Conservation (phyloP, 1,140 invertebrate genomes). For the Drosophila murphyi region DNA sequence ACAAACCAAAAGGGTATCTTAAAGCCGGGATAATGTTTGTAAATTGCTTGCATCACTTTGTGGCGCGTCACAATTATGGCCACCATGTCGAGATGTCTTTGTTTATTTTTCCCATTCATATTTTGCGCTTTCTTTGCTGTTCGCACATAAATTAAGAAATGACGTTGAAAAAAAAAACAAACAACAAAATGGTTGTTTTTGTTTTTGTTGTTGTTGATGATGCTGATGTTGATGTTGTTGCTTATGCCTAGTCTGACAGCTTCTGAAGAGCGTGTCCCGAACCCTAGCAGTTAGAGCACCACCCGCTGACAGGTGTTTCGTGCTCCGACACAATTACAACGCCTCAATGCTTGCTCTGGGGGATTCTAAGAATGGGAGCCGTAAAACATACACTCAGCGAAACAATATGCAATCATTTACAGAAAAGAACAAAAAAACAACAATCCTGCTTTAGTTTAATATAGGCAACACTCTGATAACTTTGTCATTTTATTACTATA, state of each 20-base stretch:
- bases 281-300: conserved; percentile 40
- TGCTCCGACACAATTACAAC: conserved; percentile 67
- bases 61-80: conserved; percentile 51
- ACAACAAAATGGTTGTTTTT: conserved; percentile 40
- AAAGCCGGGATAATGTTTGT: not conserved
- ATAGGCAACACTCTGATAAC: not conserved
- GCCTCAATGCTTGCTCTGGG: conserved; percentile 49
- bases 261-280: conserved; percentile 38
- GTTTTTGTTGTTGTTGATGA: conserved; percentile 28
- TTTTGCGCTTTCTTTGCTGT: conserved; percentile 57
- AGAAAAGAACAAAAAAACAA: not conserved
- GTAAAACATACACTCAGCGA: conserved; percentile 19
- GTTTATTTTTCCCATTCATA: conserved; percentile 63
- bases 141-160: conserved; percentile 79
- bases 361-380: not conserved
- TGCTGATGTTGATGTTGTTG: conserved; percentile 30
- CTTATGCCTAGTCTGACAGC: conserved; percentile 47
- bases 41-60: conserved; percentile 1
- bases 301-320: conserved; percentile 65
- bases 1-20: conserved; percentile 4
- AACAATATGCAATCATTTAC: not conserved
- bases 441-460: not conserved
- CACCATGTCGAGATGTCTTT: conserved; percentile 52
- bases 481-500: no score
- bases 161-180: conserved; percentile 72